Evolutionary conservation across 2,888 invertebrate genomes (phyloP), one percentile per base, ranked within the genome.

Genomic region (Athrips mouffetella): DNA sequence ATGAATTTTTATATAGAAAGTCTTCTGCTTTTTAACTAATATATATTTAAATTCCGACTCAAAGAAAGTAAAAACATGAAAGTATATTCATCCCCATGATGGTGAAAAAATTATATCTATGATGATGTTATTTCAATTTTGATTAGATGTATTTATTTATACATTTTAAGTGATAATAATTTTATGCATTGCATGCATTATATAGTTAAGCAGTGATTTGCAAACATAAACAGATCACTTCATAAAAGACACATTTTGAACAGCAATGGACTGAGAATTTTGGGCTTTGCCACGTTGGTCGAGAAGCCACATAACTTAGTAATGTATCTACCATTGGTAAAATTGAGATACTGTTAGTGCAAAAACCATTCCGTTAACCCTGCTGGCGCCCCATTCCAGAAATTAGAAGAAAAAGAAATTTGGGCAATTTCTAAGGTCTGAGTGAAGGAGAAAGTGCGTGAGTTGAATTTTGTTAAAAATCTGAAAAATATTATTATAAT

Each of bases 271-370:
- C 13, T n/a, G 10, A 21, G 21, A 21, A 37, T 8, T n/a, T n/a
- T n/a, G n/a, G n/a, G n/a, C n/a, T n/a, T n/a, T 10, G 11, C 11
- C 37, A 2, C n/a, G 7, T 27, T 7, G 27, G n/a, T n/a, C n/a
- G 10, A 21, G 37, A 5, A 37, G 21, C 37, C 37, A 10, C 21
- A 21, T 37, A 70, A 57, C 54, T 60, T 63, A 65, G 65, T 73
- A 68, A 11, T 10, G 37, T 20, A 21, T 13, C 37, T 20, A n/a
- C 42, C 20, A 15, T 44, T 30, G 44, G 39, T 48, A 41, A 65
- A 65, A 65, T 65, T 65, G 55, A 63, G 57, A 62, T 65, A 63
- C 65, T 59, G 63, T 62, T 63, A 63, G 56, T 48, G 57, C 59
- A 65, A 61, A 63, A 62, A 60, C 54, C 58, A 51, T 45, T 18